These are phyloP conservation scores for Drosophila phalerata DNA, from an alignment of 2,888 invertebrate genomes.

Conservation along the genomic window DNA sequence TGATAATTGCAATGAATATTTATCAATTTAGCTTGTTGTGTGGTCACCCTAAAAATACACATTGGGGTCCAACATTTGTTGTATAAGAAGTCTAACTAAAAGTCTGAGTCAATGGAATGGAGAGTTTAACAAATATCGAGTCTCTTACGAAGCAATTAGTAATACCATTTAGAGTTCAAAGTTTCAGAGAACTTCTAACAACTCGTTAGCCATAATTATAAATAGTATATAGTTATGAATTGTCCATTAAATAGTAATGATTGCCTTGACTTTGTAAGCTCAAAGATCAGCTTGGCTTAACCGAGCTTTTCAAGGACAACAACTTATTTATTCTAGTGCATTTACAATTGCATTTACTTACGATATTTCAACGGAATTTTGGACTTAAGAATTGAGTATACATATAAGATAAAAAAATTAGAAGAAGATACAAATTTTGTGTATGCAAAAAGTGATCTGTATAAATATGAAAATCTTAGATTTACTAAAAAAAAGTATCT, in stretches of 20 bases:
- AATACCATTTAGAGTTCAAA: not conserved
- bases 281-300: slow-evolving; percentile 7
- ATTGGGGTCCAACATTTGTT: slow-evolving; percentile 4
- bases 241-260: slow-evolving; percentile 11
- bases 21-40: slow-evolving; percentile 47
- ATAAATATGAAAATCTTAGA: too few relatives aligned
- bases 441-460: too few relatives aligned
- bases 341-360: not conserved
- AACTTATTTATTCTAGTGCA: not conserved
- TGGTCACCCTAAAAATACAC: slow-evolving; percentile 9
- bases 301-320: not conserved
- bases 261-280: slow-evolving; percentile 19
- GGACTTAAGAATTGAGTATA: not conserved
- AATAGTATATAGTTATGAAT: slow-evolving; percentile 1
- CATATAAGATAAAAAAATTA: too few relatives aligned
- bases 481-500: too few relatives aligned
- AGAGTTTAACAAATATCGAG: slow-evolving; percentile 16
- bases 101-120: slow-evolving; percentile 3
- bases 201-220: slow-evolving; percentile 7
- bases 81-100: slow-evolving; percentile 15
- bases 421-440: too few relatives aligned
- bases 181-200: not conserved
- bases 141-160: slow-evolving; percentile 3
- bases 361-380: not conserved
- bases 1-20: slow-evolving; percentile 56